A percentile compares a stretch with the other conserved stretches of the same genome.
phyloP scores from a whole-genome alignment of 2,888 invertebrate genomes.

The Sarcophaga carnaria region DNA sequence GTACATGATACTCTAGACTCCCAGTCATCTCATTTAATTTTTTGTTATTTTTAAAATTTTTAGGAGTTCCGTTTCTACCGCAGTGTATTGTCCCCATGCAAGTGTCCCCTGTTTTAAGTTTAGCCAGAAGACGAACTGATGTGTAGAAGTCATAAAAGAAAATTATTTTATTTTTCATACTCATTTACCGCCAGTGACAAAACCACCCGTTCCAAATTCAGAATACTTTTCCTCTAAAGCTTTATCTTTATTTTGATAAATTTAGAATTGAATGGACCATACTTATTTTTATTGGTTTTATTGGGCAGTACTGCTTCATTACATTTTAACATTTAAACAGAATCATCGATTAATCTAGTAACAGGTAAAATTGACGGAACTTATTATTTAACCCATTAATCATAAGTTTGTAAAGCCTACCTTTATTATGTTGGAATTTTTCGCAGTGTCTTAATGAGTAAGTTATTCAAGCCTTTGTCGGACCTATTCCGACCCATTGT shows the following conservation, averaged over 20 bases:
- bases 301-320: background rate
- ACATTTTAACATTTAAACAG: too few relatives aligned
- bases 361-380: conserved; percentile 45
- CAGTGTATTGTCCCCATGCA: conserved; percentile 37
- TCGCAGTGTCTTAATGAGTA: conserved; percentile 57
- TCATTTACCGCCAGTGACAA: conserved; percentile 26
- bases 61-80: conserved; percentile 46
- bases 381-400: conserved; percentile 58
- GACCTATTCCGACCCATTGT: conserved; percentile 59
- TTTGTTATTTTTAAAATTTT: conserved; percentile 27
- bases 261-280: background rate
- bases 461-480: conserved; percentile 51
- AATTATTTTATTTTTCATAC: conserved; percentile 7
- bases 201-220: conserved; percentile 2
- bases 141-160: conserved; percentile 43
- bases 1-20: conserved; percentile 4
- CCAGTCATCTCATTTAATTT: conserved; percentile 44
- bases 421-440: conserved; percentile 58
- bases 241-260: background rate
- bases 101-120: conserved; percentile 40
- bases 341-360: conserved; percentile 15
- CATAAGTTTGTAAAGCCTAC: conserved; percentile 58
- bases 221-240: conserved; percentile 5
- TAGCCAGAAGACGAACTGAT: conserved; percentile 49
- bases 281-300: conserved; percentile 12